phyloP scores from a whole-genome alignment of 2,113 vertebrate species.

The Ammodramus savannarum region DNA sequence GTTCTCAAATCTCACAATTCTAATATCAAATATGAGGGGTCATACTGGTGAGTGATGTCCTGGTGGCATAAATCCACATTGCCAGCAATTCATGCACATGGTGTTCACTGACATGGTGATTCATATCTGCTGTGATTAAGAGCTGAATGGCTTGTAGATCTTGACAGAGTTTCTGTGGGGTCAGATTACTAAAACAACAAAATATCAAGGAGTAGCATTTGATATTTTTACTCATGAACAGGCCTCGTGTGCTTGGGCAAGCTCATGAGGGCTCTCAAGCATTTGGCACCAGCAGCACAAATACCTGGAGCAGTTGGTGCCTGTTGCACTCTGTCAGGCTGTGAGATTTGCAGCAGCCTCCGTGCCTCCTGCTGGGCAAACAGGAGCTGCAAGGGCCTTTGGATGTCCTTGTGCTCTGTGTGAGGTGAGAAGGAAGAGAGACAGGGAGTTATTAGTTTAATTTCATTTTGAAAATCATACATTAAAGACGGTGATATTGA shows the following conservation, averaged over 20 bases:
- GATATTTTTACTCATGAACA: neutral
- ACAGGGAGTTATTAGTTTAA: constrained; percentile 19
- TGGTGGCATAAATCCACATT: constrained; percentile 46
- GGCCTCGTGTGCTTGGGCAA: neutral
- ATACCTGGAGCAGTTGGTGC: neutral
- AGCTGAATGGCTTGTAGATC: constrained; percentile 49
- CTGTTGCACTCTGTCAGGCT: neutral
- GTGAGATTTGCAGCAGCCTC: neutral
- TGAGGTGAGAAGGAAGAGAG: neutral
- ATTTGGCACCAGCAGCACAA: neutral
- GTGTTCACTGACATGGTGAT: constrained; percentile 56
- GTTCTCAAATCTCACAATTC: constrained; percentile 25
- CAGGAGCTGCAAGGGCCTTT: neutral
- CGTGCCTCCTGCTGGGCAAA: neutral
- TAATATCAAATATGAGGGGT: constrained; percentile 60
- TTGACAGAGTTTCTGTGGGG: constrained; percentile 28
- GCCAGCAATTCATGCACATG: constrained; percentile 35
- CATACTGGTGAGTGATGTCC: constrained; percentile 35
- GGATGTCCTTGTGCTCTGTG: neutral
- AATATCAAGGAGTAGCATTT: constrained; percentile 10
- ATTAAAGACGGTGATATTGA: constrained; percentile 44
- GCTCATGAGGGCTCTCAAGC: neutral
- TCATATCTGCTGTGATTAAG: constrained; percentile 53
- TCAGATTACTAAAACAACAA: constrained; percentile 42
- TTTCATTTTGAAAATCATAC: constrained; percentile 28